Evolutionary conservation across 2,113 vertebrate genomes (phyloP).

Genomic region (Tapirus terrestris): DNA sequence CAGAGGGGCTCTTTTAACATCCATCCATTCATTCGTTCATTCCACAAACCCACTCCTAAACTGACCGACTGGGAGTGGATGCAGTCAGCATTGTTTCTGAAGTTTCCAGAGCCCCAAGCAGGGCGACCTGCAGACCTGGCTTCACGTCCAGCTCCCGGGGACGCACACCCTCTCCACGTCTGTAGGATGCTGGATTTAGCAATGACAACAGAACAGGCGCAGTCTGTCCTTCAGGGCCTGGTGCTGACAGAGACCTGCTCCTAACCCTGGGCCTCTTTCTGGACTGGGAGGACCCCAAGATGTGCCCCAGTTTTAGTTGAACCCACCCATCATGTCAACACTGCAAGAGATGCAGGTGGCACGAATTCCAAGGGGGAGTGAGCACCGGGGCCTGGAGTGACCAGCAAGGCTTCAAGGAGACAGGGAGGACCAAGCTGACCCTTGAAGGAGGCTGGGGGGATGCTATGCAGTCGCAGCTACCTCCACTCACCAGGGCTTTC

Average conservation of each 20-base stretch:
- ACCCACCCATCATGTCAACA: not conserved
- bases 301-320: not conserved
- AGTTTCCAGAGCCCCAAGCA: not conserved
- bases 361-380: rapidly evolving
- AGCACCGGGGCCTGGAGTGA: rapidly evolving
- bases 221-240: not conserved
- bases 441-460: not conserved
- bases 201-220: rapidly evolving
- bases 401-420: not conserved
- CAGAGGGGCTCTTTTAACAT: not conserved
- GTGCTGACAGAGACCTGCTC: not conserved
- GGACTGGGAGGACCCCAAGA: not conserved
- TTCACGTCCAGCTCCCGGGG: not conserved
- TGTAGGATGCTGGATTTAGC: not conserved
- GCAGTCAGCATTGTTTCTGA: not conserved
- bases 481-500: rapidly evolving
- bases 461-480: not conserved
- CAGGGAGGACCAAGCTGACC: rapidly evolving
- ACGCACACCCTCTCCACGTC: rapidly evolving
- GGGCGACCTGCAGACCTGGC: not conserved
- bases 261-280: not conserved
- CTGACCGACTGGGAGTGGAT: not conserved
- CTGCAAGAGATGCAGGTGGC: rapidly evolving
- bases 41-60: not conserved
- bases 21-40: not conserved